Evolutionary conservation across 1,140 invertebrate species (phyloP), one percentile per base, ranked within the genome.

Genomic region (Calephelis virginiensis): DNA sequence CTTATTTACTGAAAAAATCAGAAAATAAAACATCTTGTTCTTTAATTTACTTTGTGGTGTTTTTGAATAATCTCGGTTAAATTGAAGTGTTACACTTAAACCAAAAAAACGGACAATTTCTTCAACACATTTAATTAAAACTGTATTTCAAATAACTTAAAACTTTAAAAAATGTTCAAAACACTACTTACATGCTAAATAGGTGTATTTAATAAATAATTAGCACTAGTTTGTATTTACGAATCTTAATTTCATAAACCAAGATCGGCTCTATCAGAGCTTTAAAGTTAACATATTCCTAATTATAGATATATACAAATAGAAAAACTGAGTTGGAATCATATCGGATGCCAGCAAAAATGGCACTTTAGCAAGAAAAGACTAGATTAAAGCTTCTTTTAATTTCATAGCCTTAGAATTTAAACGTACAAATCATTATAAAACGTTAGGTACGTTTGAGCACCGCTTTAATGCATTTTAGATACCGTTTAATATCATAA

Each of bases 301-400:
- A 53, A 40, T 64, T 14, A 53, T 64, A 43, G 53, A 64, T 40
- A 38, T 12, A 47, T 63, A 28, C 10, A 43, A 53, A 46, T 50
- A 64, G 63, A 64, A 53, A 53, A 74, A 84, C 77, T 85, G 79
- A 76, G 70, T 74, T 74, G 67, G 63, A 71, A 75, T 62, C 77
- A 71, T 67, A 72, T 73, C 48, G 68, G 50, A 72, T 83, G 85
- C 82, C 77, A 75, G 64, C 70, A 80, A 71, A 80, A 82, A 85
- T 87, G 85, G 83, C 82, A 89, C 81, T 73, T 74, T 82, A 86
- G 85, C 83, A 80, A 83, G 79, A 82, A 85, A 77, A 83, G 89
- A 91, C 89, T 91, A 91, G 89, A 91, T 88, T 89, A 83, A 88
- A 91, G 86, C 85, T 88, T 89, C 87, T 83, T 81, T 83, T 64